Evolutionary conservation across 2,113 vertebrate species (phyloP).

Genomic region (Pteruthius melanotis): DNA sequence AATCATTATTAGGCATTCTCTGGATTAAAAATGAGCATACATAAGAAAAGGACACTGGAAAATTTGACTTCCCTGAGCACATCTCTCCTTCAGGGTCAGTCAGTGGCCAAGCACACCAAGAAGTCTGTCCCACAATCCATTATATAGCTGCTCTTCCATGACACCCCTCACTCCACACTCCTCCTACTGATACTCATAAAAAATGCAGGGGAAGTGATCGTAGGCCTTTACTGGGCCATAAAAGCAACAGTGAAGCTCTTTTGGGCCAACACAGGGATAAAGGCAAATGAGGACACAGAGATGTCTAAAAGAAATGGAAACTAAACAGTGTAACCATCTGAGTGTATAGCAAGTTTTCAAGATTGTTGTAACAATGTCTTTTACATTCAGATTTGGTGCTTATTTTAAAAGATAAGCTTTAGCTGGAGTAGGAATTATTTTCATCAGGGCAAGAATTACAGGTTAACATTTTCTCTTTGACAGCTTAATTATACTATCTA

Average conservation of each 20-base stretch:
- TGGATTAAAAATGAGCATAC: not conserved
- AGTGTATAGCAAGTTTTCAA: not conserved
- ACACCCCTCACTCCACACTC: not conserved
- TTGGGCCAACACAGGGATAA: not conserved
- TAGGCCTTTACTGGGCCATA: not conserved
- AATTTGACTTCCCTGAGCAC: not conserved
- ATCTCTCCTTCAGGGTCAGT: not conserved
- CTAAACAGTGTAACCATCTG: not conserved
- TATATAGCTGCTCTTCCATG: not conserved
- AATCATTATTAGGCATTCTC: not conserved
- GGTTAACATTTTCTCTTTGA: not conserved
- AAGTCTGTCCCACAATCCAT: not conserved
- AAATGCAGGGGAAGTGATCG: not conserved
- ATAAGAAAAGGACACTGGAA: not conserved
- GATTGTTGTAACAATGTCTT: not conserved
- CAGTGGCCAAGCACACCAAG: not conserved
- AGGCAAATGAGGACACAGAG: not conserved
- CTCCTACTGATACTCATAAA: not conserved
- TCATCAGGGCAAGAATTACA: not conserved
- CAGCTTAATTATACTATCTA: not conserved
- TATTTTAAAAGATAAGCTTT: not conserved
- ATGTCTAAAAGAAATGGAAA: not conserved
- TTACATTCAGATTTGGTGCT: not conserved
- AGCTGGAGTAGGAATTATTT: not conserved
- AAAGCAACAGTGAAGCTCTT: not conserved